phyloP scores from a whole-genome alignment of 2,797 vertebrate genomes.

The Chloroceryle inda region DNA sequence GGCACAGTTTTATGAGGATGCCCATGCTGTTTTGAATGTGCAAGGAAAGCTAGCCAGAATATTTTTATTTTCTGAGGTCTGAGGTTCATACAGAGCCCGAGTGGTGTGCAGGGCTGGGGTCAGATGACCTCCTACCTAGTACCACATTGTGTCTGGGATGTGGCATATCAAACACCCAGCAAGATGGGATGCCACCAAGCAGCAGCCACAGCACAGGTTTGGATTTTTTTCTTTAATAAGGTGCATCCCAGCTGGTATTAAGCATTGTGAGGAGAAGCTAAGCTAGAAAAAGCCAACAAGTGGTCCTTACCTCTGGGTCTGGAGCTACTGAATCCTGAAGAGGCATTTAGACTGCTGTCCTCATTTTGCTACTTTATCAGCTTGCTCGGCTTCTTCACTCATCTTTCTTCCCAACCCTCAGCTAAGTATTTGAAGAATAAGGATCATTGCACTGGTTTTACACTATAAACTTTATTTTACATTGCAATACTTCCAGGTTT shows the following conservation, averaged over 20 bases:
- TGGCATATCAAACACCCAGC: fast-evolving
- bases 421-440: neutral
- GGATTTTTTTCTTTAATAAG: neutral
- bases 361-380: neutral
- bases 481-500: neutral
- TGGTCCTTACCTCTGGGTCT: neutral
- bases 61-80: neutral
- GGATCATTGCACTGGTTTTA: neutral
- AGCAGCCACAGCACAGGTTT: neutral
- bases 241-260: neutral
- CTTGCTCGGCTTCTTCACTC: neutral
- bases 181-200: neutral
- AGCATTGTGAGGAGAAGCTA: neutral
- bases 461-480: neutral
- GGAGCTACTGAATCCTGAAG: neutral
- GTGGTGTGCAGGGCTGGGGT: neutral
- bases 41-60: neutral
- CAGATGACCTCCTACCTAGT: neutral
- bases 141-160: neutral
- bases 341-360: neutral
- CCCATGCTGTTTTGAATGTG: fast-evolving
- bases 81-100: neutral
- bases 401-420: neutral
- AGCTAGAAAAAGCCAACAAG: neutral
- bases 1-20: neutral